Evolutionary conservation across 1,140 invertebrate species (phyloP), one percentile per base, ranked within the genome.

Genomic region (Drosophila auraria): DNA sequence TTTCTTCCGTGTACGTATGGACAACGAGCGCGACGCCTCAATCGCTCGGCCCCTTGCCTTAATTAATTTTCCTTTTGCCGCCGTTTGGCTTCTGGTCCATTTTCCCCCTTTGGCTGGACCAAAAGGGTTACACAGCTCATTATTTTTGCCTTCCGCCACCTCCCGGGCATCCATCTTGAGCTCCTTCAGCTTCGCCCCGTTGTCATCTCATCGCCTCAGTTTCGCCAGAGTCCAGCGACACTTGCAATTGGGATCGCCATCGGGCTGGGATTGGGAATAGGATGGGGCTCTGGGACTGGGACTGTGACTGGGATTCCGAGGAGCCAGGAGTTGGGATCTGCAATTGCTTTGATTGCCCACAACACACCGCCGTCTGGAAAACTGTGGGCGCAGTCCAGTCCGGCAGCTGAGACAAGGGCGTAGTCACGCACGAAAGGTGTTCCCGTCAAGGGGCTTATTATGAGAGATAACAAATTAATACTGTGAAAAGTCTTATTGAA

Each of bases 341-440:
- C 83, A 87, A 87, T 87, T 87, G 81, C 84, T 90, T 89, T 89
- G 84, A 89, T 87, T 87, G 84, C 70, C 84, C 81, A 84, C 73
- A 75, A 81, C 80, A 80, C 73, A 70, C 80, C 84, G 83, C 63
- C 60, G 68, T 50, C 30, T 36, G 71, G 42, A 71, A 75, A 75
- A 65, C 83, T 50, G 77, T 87, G 83, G 83, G 84, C 83, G 84
- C 78, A 72, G 59, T 71, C 65, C 42, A 49, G 38, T 27, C 40
- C 45, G 54, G 63, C 56, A 78, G 44, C 56, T 56, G 20, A 36
- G 14, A 36, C 54, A 56, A 49, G n/a, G 65, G 44, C 50, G 27
- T 51, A 62, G 58, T n/a, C 36, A 40, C 20, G 54, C 54, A 57
- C 36, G 8, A 20, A 50, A 64, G 50, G 49, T 42, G 57, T 50